Conservation (phyloP, 1,140 invertebrate species). For the Ceratosolen fusciceps region DNA sequence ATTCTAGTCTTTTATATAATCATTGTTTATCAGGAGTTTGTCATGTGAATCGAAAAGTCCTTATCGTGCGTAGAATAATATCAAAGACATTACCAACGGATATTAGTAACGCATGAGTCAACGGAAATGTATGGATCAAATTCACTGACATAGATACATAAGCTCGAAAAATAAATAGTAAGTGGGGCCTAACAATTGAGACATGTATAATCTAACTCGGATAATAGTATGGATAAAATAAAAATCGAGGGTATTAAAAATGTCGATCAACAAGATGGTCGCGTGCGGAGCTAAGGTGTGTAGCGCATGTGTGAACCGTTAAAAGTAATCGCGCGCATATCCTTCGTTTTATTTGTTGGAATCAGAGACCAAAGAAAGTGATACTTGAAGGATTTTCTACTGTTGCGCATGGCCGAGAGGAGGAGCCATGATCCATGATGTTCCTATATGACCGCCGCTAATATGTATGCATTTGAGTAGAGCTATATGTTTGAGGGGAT, state of each 20-base stretch:
- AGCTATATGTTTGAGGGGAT: neutral
- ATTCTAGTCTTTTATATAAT: too few relatives aligned
- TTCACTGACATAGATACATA: neutral
- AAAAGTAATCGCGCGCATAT: neutral
- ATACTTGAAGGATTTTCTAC: constrained; percentile 35
- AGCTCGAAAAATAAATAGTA: neutral
- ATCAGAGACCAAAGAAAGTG: constrained; percentile 32
- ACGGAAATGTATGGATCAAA: neutral
- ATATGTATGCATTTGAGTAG: constrained; percentile 1
- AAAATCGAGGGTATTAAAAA: constrained; percentile 3
- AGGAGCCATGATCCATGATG: constrained; percentile 5
- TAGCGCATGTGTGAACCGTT: constrained; percentile 1
- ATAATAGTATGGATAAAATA: neutral
- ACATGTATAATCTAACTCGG: neutral
- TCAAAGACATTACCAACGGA: neutral
- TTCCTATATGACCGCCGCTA: neutral
- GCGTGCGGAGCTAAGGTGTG: neutral
- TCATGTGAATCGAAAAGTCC: too few relatives aligned
- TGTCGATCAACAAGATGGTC: constrained; percentile 25
- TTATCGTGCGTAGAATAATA: too few relatives aligned
- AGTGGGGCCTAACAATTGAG: neutral
- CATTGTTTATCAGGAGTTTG: too few relatives aligned
- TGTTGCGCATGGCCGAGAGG: constrained; percentile 9
- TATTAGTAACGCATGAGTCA: neutral
- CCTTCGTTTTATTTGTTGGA: neutral